Evolutionary conservation across 2,797 vertebrate genomes (phyloP).

Genomic region (Vespertilio murinus): DNA sequence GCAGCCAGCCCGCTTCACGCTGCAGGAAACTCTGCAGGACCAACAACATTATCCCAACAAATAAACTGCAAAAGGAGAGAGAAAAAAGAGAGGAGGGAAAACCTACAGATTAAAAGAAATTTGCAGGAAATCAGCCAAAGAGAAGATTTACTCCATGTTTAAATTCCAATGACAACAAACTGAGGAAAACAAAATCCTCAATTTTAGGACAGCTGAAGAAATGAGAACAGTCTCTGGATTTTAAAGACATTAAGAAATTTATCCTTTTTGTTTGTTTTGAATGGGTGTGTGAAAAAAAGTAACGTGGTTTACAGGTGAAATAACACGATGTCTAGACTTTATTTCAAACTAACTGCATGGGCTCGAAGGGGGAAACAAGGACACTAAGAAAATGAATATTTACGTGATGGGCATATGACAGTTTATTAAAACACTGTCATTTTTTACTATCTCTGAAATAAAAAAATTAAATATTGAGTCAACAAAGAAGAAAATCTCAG

Average conservation of each 20-base stretch:
- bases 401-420: background rate
- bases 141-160: background rate
- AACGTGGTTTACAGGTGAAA: background rate
- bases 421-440: background rate
- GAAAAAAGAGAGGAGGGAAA: background rate
- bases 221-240: background rate
- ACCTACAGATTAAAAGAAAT: background rate
- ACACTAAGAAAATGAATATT: background rate
- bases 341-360: background rate
- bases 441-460: background rate
- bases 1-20: background rate
- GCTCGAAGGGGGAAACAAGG: background rate
- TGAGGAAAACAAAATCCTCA: slow-evolving; percentile 1
- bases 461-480: slow-evolving; percentile 9
- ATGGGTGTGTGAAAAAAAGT: background rate
- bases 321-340: background rate
- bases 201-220: slow-evolving; percentile 28
- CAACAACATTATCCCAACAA: background rate
- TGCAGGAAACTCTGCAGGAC: background rate
- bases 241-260: background rate
- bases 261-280: background rate
- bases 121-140: background rate
- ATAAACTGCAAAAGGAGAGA: background rate
- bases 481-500: background rate
- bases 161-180: slow-evolving; percentile 18